A percentile compares a stretch with the other conserved stretches of the same genome.
Conservation (phyloP, 2,888 invertebrate species). For the Meghimatium bilineatum region DNA sequence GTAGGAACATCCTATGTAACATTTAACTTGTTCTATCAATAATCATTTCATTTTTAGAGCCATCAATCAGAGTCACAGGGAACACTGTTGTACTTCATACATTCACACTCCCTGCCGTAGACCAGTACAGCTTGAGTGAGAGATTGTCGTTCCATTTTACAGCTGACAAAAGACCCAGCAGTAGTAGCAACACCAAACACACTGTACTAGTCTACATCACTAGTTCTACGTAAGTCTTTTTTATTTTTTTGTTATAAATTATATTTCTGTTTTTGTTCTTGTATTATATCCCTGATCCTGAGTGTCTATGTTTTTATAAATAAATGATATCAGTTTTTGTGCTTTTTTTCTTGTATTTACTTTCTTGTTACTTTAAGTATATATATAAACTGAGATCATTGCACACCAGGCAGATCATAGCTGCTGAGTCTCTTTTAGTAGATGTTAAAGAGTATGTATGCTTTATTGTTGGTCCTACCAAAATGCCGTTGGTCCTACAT, state of each 20-base stretch:
- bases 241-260: background rate
- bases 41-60: conserved; percentile 46
- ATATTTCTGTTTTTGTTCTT: no score
- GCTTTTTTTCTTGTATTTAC: no score
- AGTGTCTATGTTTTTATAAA: no score
- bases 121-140: conserved; percentile 59
- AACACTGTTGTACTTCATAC: conserved; percentile 61
- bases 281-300: no score
- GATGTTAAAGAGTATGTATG: no score
- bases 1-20: background rate
- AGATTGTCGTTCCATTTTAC: conserved; percentile 64
- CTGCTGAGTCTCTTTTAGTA: no score
- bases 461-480: no score
- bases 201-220: conserved; percentile 63
- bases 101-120: conserved; percentile 56
- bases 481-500: no score
- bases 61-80: conserved; percentile 57
- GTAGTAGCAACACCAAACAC: conserved; percentile 33
- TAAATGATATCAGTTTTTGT: no score
- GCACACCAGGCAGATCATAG: no score
- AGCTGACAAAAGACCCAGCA: conserved; percentile 41
- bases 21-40: background rate
- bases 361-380: no score
- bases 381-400: no score
- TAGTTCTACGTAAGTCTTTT: conserved; percentile 56